These are phyloP conservation scores for Lasioglossum figueresi DNA, from an alignment of 2,888 invertebrate species.

Conservation along the genomic window DNA sequence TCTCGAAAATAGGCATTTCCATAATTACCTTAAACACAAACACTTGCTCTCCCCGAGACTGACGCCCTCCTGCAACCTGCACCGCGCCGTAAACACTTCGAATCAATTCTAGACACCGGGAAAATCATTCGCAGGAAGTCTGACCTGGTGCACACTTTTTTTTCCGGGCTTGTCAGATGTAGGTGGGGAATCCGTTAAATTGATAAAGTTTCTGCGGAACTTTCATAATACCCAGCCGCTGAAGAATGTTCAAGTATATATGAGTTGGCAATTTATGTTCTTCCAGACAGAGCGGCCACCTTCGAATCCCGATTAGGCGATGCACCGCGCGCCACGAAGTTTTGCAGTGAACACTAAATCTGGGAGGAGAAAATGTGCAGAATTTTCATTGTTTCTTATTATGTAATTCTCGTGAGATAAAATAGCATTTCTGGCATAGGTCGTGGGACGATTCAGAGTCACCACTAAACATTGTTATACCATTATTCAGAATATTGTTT, in stretches of 20 bases:
- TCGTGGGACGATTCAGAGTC: too few relatives aligned
- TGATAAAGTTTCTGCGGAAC: slow-evolving; percentile 82
- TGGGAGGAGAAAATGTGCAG: neutral
- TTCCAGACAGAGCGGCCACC: slow-evolving; percentile 48
- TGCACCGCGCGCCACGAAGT: neutral
- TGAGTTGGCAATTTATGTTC: slow-evolving; percentile 81
- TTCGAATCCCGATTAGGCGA: slow-evolving; percentile 31
- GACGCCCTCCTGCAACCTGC: neutral
- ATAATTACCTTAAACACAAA: slow-evolving; percentile 28
- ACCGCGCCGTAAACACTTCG: neutral
- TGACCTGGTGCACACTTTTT: slow-evolving; percentile 28
- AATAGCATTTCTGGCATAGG: too few relatives aligned
- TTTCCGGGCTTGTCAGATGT: slow-evolving; percentile 49
- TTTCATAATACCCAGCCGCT: slow-evolving; percentile 81
- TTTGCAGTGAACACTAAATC: neutral
- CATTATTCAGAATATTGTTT: too few relatives aligned
- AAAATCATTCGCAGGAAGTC: slow-evolving; percentile 52
- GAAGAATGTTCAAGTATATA: slow-evolving; percentile 81
- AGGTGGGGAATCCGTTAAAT: slow-evolving; percentile 82
- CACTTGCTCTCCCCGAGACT: neutral
- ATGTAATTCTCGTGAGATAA: neutral
- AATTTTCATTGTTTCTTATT: neutral
- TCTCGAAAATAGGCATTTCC: slow-evolving; percentile 30
- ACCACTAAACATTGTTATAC: too few relatives aligned
- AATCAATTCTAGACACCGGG: slow-evolving; percentile 8